Evolutionary conservation across 2,113 vertebrate species (phyloP), one percentile per base, ranked within the genome.

Genomic region (Okapia johnstoni): DNA sequence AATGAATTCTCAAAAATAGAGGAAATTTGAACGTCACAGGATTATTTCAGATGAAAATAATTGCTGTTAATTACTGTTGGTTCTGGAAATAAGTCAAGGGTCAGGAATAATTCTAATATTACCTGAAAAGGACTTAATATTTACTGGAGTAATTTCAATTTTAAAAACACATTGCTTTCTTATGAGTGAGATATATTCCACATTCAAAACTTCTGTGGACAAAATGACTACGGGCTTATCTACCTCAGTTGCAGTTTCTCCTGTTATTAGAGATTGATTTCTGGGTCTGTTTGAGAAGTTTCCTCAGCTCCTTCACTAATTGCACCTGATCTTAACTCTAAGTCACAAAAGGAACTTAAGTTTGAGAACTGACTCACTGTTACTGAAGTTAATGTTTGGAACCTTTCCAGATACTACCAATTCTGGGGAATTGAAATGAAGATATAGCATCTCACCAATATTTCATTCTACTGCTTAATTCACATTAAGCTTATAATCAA

Each of bases 21-120:
- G 50, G 55, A 52, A 30, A 76, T 77, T 92, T 88, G 63, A 63
- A 84, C 43, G 7, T 52, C 28, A 89, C 14, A 70, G 85, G 91
- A 85, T 92, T 92, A 92, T 86, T 93, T 90, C 4, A 9, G 17
- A 54, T 95, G 43, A 43, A 90, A 95, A 96, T 76, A 43, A 43
- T 43, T 76, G 13, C 58, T 61, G 23, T 90, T 87, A 63, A 84
- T 36, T 54, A 61, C n/a, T 77, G 1, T 46, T 95, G 36, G 61
- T 13, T 90, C 48, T 83, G 21, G 36, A 80, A 90, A 52, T 16
- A 76, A 50, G 46, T 94, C n/a, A 16, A 52, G 21, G 48, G 3
- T 50, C 23, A 87, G n/a, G 50, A 63, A 95, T 11, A 48, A 84
- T 40, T 48, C 21, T 54, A 50, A 48, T 16, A 63, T 50, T 23